Percentiles rank a stretch among this genome's conserved stretches.
Evolutionary conservation across 2,113 vertebrate genomes (phyloP).

Genomic region (Corythaixoides concolor): DNA sequence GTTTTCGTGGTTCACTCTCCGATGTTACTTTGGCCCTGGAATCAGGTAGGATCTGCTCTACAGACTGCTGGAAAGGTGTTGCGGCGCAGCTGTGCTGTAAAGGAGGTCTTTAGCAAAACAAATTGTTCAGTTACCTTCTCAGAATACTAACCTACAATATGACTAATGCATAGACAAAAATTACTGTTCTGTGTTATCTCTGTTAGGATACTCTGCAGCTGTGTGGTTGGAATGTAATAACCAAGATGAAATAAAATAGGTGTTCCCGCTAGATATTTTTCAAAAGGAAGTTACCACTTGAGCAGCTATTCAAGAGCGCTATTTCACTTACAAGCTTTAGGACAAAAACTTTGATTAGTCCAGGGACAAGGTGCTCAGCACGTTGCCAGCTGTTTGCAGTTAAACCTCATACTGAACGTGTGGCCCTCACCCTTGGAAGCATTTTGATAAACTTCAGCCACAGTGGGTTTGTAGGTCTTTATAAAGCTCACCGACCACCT

Average conservation of each 20-base stretch:
- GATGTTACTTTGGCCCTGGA: not conserved
- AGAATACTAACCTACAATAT: not conserved
- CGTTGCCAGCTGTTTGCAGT: not conserved
- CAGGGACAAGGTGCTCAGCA: not conserved
- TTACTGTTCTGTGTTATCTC: not conserved
- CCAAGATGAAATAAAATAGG: not conserved
- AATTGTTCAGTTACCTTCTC: not conserved
- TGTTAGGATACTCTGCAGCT: not conserved
- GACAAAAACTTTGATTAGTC: not conserved
- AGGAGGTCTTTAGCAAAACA: not conserved
- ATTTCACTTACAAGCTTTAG: not conserved
- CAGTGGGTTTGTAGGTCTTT: not conserved
- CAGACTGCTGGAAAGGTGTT: not conserved
- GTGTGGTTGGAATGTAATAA: not conserved
- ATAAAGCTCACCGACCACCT: not conserved
- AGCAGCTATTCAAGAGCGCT: not conserved
- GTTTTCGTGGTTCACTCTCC: not conserved
- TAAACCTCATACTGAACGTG: not conserved
- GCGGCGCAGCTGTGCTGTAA: not conserved
- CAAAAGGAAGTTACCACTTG: not conserved
- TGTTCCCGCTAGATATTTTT: not conserved
- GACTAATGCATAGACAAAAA: too few species aligned
- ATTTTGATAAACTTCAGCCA: not conserved
- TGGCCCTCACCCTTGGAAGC: not conserved
- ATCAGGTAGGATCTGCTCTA: not conserved